Base-by-base conservation (phyloP, 1,140 invertebrate genomes). In the Pseudomyrmex flavicornis region DNA sequence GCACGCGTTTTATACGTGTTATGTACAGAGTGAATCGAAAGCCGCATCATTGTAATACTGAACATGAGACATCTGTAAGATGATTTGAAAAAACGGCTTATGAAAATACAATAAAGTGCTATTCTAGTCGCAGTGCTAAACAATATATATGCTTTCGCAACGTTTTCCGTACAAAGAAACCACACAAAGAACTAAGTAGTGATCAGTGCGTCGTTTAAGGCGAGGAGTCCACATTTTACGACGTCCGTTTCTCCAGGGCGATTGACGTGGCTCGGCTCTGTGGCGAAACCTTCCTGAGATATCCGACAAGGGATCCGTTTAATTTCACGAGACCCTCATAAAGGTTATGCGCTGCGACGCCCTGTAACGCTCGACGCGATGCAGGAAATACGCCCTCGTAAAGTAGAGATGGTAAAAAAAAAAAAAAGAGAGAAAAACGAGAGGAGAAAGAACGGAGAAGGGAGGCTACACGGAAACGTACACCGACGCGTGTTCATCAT, bases 281-380 rank as follows among this genome's bases (percentile, higher is more conserved):
- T 44, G 44, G 44, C 20, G 76, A 79, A 79, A 79, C 52, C 22
- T 59, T 17, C 75, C 44, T 7, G 48, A 46, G 69, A 26, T 59
- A 58, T 50, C 22, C 9, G 52, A 59, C 66, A 70, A 80, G 76
- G 77, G 86, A 66, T 87, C 85, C 87, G 82, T 90, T 88, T 90
- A 88, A 90, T 90, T 90, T 85, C 88, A 76, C 79, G 83, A 85
- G 82, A 90, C 63, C 85, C 88, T 74, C 35, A 90, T 90, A 88
- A 90, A 90, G 85, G 85, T 88, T 90, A 90, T 88, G 84, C 74
- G 85, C 72, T 82, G 80, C 66, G 84, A 77, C 65, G 84, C 50
- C 79, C 48, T 69, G 65, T 87, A 35, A 74, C 61, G 73, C 72
- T 61, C 68, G 17, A 48, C 74, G 56, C 66, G 61, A 56, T 50